These are phyloP conservation scores for Calonectris borealis DNA, from an alignment of 2,113 vertebrate genomes.

Conservation along the genomic window DNA sequence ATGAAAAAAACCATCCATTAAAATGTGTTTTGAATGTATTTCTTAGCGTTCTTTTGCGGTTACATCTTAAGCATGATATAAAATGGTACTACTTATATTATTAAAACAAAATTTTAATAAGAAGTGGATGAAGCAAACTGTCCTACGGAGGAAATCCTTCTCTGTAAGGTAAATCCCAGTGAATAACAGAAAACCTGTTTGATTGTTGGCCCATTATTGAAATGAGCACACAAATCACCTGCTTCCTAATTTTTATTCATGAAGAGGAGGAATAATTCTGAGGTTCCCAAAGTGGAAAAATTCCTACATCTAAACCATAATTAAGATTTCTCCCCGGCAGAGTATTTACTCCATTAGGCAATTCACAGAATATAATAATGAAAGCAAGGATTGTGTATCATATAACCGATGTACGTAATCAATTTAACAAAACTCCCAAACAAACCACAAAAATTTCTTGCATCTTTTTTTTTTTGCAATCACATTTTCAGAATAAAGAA, in stretches of 20 bases:
- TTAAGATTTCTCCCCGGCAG: background rate
- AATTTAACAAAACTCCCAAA: background rate
- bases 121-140: background rate
- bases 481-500: background rate
- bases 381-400: background rate
- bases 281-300: slow-evolving; percentile 15
- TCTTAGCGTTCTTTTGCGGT: background rate
- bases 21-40: background rate
- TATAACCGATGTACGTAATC: background rate
- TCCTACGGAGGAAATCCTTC: background rate
- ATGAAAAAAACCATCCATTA: background rate
- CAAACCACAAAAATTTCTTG: background rate
- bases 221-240: background rate
- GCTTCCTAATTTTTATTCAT: slow-evolving; percentile 19
- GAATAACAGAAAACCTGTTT: background rate
- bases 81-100: background rate
- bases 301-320: background rate
- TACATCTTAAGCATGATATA: background rate
- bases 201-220: background rate
- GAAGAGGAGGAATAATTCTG: slow-evolving; percentile 6
- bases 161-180: background rate
- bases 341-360: background rate
- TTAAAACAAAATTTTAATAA: background rate
- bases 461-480: background rate
- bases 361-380: background rate